phyloP scores from a whole-genome alignment of 2,888 invertebrate species.

The Pyrgus malvae region DNA sequence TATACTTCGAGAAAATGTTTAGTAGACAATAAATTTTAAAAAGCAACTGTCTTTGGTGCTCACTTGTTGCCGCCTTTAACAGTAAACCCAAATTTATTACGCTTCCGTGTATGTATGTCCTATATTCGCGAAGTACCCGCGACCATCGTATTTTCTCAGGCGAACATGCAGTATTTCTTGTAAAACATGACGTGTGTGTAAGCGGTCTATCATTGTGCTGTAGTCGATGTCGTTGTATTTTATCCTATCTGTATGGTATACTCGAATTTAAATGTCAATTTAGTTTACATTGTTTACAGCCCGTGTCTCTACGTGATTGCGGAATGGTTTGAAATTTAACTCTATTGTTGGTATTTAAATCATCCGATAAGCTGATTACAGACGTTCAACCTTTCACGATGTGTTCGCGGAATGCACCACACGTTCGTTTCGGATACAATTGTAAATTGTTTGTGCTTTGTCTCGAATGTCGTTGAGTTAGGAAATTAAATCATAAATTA shows the following conservation, averaged over 20 bases:
- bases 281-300: slow-evolving; percentile 49
- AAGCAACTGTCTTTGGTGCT: slow-evolving; percentile 14
- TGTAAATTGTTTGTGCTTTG: slow-evolving; percentile 22
- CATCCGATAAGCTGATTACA: slow-evolving; percentile 70
- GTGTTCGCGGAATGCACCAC: slow-evolving; percentile 39
- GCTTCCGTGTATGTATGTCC: slow-evolving; percentile 27
- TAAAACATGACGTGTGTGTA: slow-evolving; percentile 23
- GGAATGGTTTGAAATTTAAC: slow-evolving; percentile 50
- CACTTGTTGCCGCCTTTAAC: slow-evolving; percentile 22
- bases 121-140: slow-evolving; percentile 12
- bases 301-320: slow-evolving; percentile 41
- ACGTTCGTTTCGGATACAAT: slow-evolving; percentile 27
- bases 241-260: slow-evolving; percentile 33
- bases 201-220: slow-evolving; percentile 23
- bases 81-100: slow-evolving; percentile 28
- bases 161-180: slow-evolving; percentile 24
- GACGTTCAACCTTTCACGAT: slow-evolving; percentile 76
- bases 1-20: slow-evolving; percentile 23
- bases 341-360: slow-evolving; percentile 75
- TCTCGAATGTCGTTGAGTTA: slow-evolving; percentile 25
- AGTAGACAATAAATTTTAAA: slow-evolving; percentile 25
- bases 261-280: slow-evolving; percentile 60
- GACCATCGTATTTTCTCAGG: slow-evolving; percentile 10
- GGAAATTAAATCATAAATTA: slow-evolving; percentile 18
- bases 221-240: slow-evolving; percentile 20